Base-by-base conservation (phyloP, 2,888 invertebrate species). In the Eristalis pertinax region DNA sequence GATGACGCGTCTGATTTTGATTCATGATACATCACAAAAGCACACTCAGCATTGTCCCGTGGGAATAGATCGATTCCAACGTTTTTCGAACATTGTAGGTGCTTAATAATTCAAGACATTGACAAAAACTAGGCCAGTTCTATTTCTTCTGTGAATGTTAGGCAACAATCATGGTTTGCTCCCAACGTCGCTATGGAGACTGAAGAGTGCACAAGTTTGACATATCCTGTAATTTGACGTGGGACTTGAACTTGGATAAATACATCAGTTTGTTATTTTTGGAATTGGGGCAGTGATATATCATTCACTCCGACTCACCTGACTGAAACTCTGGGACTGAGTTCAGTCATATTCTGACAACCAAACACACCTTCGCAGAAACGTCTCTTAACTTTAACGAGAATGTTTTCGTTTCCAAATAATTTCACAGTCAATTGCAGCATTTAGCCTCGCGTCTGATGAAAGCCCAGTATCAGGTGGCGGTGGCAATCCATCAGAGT, bases 401-500 rank as follows among this genome's bases (percentile, higher is more conserved):
- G 19, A 5, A 50, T 50, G 50, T 50, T 50, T 50, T 19, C 50
- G 50, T 50, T 50, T 50, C 50, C 50, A 19, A 50, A n/a, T 19
- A 19, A 50, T 50, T 50, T 62, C 29, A n/a, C 29, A 41, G 38
- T 15, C 19, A 60, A 60, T 29, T 60, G 29, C 11, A 13, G 41
- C 35, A 11, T 74, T 74, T 38, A 65, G 50, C 74, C 65, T 64
- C n/a, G 35, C 56, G 50, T 64, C 74, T 43, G 22, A 26, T 35
- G 32, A 19, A 29, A 4, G 13, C 26, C 26, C 22, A 15, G 67
- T 32, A 41, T 60, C 65, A 58, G 5, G 65, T 32, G 64, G 22
- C 24, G 64, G 35, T n/a, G n/a, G 22, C 56, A 58, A 67, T 75
- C 60, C 60, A 75, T 67, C 75, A 75, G 29, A 67, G 60, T 60